Base-by-base conservation (phyloP, 1,140 invertebrate species). In the Scylla paramamosain region DNA sequence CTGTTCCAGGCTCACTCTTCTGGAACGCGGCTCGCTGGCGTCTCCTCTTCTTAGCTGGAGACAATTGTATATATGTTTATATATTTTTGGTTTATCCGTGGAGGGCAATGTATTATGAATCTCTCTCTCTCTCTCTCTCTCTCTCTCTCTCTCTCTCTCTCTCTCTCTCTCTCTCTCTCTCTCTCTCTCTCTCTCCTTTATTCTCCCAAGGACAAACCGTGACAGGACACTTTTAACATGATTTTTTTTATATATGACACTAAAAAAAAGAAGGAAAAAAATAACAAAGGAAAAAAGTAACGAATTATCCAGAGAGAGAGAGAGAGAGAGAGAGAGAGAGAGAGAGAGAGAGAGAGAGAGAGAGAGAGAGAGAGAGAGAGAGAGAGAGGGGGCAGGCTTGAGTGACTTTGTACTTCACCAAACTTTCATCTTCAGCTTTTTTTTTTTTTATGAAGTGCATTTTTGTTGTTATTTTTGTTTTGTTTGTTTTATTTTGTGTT, bases 121-220 rank as follows among this genome's bases (percentile, higher is more conserved):
- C 67, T 77, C 67, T 77, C 67, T 77, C 67, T 77, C 67, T 77
- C 67, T 77, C 67, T 77, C 67, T 77, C 67, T 77, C 67, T 77
- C 67, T 77, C 67, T 77, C 67, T 77, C 67, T 77, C 67, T 77
- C 67, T 77, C 67, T 77, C 67, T 77, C 67, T 77, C 67, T 77
- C 67, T 77, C 67, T 77, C 67, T 77, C 67, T 77, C 67, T 77
- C 67, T 77, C 25, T 77, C 8, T n/a, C 67, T n/a, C 59, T 67
- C 59, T 67, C 59, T 67, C 59, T 67, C 59, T 67, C 59, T 67
- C 59, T 67, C 59, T 25, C 20, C 20, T 16, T 14, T 16, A 3
- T 16, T 77, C 67, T 77, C 67, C 20, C 67, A 77, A 77, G 67
- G 67, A 77, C 67, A 77, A 7, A n/a, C 20, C 67, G 67, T 77